Conservation (phyloP, 2,888 invertebrate genomes). For the Ashinkailepas kermadecensis region DNA sequence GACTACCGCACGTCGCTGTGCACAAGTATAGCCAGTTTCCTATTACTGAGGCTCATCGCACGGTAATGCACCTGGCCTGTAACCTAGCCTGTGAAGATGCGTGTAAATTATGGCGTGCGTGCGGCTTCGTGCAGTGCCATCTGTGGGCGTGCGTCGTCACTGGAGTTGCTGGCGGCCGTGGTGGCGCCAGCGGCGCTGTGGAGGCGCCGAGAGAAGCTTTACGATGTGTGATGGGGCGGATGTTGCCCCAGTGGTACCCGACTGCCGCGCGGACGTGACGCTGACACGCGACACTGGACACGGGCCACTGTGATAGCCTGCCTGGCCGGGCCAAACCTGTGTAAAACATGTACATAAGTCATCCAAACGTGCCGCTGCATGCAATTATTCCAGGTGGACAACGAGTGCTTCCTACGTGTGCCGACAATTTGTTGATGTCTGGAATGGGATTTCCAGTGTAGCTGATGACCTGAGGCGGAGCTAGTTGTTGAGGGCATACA, state of each 20-base stretch:
- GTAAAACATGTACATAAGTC: conserved; percentile 19
- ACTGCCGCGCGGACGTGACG: background rate
- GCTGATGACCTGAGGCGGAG: background rate
- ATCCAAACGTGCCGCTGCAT: background rate
- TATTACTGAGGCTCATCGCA: background rate
- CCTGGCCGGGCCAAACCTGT: background rate
- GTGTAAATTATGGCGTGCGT: background rate
- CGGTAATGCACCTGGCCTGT: background rate
- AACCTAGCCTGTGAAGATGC: background rate
- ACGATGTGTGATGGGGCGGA: conserved; percentile 9
- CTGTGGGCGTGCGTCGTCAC: background rate
- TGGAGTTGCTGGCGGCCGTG: background rate
- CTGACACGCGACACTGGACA: no score
- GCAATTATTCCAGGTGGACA: background rate
- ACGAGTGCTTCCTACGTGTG: background rate
- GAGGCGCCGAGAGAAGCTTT: conserved; percentile 15
- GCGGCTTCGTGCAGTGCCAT: background rate
- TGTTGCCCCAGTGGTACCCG: background rate
- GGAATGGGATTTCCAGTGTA: background rate
- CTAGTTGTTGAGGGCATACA: background rate
- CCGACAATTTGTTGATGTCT: background rate
- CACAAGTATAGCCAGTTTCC: conserved; percentile 2
- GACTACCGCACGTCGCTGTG: background rate
- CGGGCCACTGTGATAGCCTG: conserved; percentile 6
- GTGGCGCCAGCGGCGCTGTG: background rate